A percentile compares a stretch with the other conserved stretches of the same genome.
Conservation (phyloP, 2,888 invertebrate species). For the Euclidia mi region DNA sequence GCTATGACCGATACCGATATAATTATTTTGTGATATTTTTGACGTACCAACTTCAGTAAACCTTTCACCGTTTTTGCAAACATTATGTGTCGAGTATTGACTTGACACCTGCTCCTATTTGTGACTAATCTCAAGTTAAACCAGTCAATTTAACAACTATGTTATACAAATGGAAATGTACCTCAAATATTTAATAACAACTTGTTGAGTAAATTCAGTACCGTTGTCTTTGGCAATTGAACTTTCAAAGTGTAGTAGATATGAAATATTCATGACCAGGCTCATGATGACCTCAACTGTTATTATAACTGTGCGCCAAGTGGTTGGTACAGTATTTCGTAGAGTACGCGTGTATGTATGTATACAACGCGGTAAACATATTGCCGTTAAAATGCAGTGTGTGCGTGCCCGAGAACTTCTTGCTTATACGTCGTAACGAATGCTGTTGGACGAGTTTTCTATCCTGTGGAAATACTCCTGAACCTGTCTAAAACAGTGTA, state of each 20-base stretch:
- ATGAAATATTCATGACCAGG: conserved; percentile 72
- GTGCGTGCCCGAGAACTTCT: conserved; percentile 49
- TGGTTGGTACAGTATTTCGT: conserved; percentile 33
- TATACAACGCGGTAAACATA: conserved; percentile 20
- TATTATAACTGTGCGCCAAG: conserved; percentile 71
- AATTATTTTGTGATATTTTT: too few species aligned
- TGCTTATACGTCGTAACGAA: conserved; percentile 58
- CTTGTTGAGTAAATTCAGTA: conserved; percentile 36
- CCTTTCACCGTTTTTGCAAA: neutral
- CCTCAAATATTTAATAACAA: conserved; percentile 47
- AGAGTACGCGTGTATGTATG: conserved; percentile 28
- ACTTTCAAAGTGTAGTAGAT: conserved; percentile 50
- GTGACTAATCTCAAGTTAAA: conserved; percentile 39
- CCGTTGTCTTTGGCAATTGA: conserved; percentile 46
- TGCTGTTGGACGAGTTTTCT: conserved; percentile 56
- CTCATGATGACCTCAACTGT: conserved; percentile 68
- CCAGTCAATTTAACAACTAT: conserved; percentile 18
- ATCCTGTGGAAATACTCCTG: conserved; percentile 33
- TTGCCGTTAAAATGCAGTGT: conserved; percentile 45
- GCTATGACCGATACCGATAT: too few species aligned
- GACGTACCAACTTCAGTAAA: too few species aligned
- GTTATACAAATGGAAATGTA: conserved; percentile 29
- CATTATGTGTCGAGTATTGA: conserved; percentile 2
- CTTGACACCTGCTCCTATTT: conserved; percentile 17
- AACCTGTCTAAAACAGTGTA: neutral